Conservation (phyloP, 2,888 invertebrate species). For the Phalera bucephala region DNA sequence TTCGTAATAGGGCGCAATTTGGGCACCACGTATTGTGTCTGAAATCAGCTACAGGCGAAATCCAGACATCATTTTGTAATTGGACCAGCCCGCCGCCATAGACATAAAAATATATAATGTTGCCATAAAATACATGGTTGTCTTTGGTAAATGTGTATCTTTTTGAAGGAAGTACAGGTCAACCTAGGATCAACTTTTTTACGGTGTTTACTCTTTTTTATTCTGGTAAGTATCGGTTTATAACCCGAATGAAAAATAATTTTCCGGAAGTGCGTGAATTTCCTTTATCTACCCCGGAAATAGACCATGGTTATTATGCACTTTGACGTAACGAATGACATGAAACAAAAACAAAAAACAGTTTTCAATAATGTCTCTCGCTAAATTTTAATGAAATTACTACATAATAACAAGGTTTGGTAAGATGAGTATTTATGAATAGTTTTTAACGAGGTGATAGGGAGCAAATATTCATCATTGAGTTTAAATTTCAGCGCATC, state of each 20-base stretch:
- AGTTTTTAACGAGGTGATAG: slow-evolving; percentile 1
- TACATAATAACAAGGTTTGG: slow-evolving; percentile 56
- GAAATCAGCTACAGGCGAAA: slow-evolving; percentile 12
- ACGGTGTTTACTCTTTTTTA: too few species aligned
- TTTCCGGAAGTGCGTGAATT: neutral
- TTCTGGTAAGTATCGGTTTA: too few species aligned
- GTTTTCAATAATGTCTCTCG: slow-evolving; percentile 66
- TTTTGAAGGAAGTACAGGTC: too few species aligned
- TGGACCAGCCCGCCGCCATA: too few species aligned
- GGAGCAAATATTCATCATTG: slow-evolving; percentile 11
- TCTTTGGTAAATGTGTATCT: too few species aligned
- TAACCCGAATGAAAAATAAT: too few species aligned
- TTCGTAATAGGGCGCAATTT: slow-evolving; percentile 22
- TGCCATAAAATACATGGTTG: too few species aligned
- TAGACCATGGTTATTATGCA: slow-evolving; percentile 17
- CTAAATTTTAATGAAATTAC: slow-evolving; percentile 74
- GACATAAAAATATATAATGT: too few species aligned
- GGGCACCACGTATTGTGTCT: slow-evolving; percentile 13
- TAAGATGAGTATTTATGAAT: slow-evolving; percentile 28
- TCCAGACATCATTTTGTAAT: neutral
- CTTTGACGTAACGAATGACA: slow-evolving; percentile 49
- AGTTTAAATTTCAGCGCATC: slow-evolving; percentile 41
- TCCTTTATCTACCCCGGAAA: slow-evolving; percentile 29
- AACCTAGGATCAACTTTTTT: too few species aligned
- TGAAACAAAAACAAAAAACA: slow-evolving; percentile 77